Evolutionary conservation across 2,888 invertebrate genomes (phyloP), one percentile per base, ranked within the genome.

Genomic region (Euclidia mi): DNA sequence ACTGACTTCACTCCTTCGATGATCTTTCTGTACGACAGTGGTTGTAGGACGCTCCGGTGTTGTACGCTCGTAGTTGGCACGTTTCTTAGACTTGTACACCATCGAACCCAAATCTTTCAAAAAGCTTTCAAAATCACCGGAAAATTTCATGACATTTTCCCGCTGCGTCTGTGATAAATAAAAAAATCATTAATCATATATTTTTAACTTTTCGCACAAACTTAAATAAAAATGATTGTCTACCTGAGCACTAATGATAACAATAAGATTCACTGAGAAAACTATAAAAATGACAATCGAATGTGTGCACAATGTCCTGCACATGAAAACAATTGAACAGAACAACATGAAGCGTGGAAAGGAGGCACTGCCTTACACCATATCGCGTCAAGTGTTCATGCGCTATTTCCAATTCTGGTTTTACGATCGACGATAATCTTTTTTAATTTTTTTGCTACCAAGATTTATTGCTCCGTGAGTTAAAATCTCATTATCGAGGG

Each of bases 71-170:
- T 37, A 9, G 3, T 7, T 46, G 1, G 25, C 7, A 25, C 7
- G 32, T 52, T 68, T 74, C 42, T 73, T 79, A 43, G 65, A 56
- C 52, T 79, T 84, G 57, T 81, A 83, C 11, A 88, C 80, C 55
- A 70, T 68, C 12, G 79, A 68, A 53, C 76, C 81, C 65, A 89
- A 68, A 41, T 79, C 74, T 53, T 74, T 75, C 2, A 89, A 62
- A 34, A 88, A 85, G 15, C 62, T 73, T 48, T 78, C 57, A 38
- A 88, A 88, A 53, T 83, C 80, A 14, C 58, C 67, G n/a, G 86
- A 75, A 17, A 81, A 69, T 12, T 41, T 40, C 17, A 49, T 49
- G 18, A 49, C 32, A 31, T 46, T 53, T 7, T 62, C 59, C 12
- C 29, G 37, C n/a, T 44, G 43, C 20, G 10, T 11, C 46, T 46